These are phyloP conservation scores for Parochlus steinenii DNA, from an alignment of 2,888 invertebrate species.

Conservation along the genomic window DNA sequence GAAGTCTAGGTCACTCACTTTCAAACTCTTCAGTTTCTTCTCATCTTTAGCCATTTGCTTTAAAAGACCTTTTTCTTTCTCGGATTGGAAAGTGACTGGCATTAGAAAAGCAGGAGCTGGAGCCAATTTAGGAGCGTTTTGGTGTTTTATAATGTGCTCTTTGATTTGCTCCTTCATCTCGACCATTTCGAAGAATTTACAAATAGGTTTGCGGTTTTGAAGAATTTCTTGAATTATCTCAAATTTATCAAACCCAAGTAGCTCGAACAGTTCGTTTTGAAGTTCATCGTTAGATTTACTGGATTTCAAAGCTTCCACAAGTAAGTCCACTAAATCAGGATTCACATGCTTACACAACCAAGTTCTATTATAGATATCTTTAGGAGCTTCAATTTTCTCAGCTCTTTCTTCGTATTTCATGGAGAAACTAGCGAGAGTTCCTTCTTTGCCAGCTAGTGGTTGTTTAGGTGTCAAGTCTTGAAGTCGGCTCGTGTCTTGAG, in stretches of 20 bases:
- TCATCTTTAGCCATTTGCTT: conserved; percentile 72
- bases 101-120: conserved; percentile 49
- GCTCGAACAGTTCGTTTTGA: conserved; percentile 72
- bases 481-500: conserved; percentile 10
- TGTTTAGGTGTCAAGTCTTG: conserved; percentile 12
- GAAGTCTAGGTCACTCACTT: conserved; percentile 19
- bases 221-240: conserved; percentile 54
- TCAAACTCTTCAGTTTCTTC: conserved; percentile 42
- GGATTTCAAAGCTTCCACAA: conserved; percentile 43
- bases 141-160: conserved; percentile 14
- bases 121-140: conserved; percentile 20
- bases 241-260: conserved; percentile 73
- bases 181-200: conserved; percentile 23
- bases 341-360: conserved; percentile 39
- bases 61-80: conserved; percentile 57
- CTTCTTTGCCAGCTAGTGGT: not conserved
- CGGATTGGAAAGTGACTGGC: conserved; percentile 71
- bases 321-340: conserved; percentile 40
- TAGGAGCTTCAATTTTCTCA: not conserved
- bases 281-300: conserved; percentile 47
- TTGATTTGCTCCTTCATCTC: conserved; percentile 17
- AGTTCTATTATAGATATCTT: conserved; percentile 31
- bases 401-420: conserved; percentile 9
- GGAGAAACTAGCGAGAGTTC: conserved; percentile 3
- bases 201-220: conserved; percentile 41